phyloP scores from a whole-genome alignment of 2,113 vertebrate genomes.

The Eudyptes chrysolophus region DNA sequence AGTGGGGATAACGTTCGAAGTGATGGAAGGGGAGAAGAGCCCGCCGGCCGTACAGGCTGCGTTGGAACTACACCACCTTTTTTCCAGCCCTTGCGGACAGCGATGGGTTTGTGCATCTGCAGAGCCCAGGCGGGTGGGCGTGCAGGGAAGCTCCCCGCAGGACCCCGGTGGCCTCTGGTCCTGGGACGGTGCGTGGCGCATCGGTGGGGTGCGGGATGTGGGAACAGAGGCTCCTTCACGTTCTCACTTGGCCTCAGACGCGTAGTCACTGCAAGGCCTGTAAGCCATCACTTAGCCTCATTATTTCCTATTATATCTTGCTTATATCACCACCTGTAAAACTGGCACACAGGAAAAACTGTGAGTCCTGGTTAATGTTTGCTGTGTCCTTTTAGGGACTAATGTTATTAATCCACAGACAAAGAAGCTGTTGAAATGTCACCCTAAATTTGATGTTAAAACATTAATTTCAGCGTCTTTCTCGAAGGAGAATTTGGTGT shows the following conservation, averaged over 20 bases:
- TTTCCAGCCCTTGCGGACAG: background rate
- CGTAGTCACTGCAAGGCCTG: fast-evolving
- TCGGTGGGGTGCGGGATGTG: background rate
- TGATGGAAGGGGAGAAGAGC: background rate
- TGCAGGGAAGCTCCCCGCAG: background rate
- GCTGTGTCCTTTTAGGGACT: background rate
- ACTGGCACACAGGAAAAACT: background rate
- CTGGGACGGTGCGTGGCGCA: fast-evolving
- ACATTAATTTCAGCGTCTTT: background rate
- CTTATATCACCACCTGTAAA: background rate
- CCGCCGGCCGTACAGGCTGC: fast-evolving
- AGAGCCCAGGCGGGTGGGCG: background rate
- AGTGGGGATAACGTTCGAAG: fast-evolving
- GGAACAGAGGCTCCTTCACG: fast-evolving
- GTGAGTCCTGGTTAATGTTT: background rate
- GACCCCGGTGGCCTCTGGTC: fast-evolving
- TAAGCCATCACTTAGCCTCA: fast-evolving
- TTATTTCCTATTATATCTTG: background rate
- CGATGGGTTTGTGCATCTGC: background rate
- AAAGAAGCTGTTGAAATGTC: background rate
- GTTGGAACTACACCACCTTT: background rate
- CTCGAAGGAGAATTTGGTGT: background rate
- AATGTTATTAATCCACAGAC: background rate
- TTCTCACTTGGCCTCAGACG: background rate
- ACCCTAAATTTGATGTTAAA: background rate